Base-by-base conservation (phyloP, 1,140 invertebrate species). In the Laupala kohalensis region DNA sequence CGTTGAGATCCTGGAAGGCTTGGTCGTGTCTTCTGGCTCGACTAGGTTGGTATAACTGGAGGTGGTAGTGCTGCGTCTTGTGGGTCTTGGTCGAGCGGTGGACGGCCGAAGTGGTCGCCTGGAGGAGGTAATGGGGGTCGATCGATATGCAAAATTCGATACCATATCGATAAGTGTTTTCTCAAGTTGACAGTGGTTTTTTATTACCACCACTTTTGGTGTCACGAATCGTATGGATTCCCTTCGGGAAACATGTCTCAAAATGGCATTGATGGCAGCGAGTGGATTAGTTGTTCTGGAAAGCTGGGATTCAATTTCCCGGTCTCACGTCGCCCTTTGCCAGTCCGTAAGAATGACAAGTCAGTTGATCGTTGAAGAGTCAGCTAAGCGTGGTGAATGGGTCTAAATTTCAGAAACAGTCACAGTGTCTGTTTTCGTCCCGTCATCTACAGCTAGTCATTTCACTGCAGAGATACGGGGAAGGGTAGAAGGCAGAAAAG, bases 1-100 rank as follows among this genome's bases (percentile, higher is more conserved):
- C 70, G 78, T 78, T 30, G 76, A 67, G 64, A 72, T 77, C n/a
- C 37, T 68, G 15, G 69, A 72, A 1, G 84, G 84, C 67, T 80
- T 83, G 72, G 82, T 83, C 6, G 83, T 82, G 4, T 63, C 62
- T 9, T 73, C 19, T 23, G 30, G 28, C 13, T 25, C 13, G 5
- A 63, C 9, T 23, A 63, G 53, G 26, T 63, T 25, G n/a, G 64
- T 67, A 9, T 25, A 71, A 5, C 69, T 65, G 27, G 69, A 64
- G 6, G 69, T 71, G 9, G 71, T 68, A 19, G 71, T 67, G 15
- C 66, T 69, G 23, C 66, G 26, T 6, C 25, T 72, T 13, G 71
- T 72, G 5, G 71, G 23, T 9, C 9, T 37, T 53, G 78, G 81
- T 27, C 78, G 23, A 15, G 75, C 63, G 73, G 73, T 4, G 73